Base-by-base conservation (phyloP, 1,140 invertebrate genomes). In the Drosophila ficusphila region DNA sequence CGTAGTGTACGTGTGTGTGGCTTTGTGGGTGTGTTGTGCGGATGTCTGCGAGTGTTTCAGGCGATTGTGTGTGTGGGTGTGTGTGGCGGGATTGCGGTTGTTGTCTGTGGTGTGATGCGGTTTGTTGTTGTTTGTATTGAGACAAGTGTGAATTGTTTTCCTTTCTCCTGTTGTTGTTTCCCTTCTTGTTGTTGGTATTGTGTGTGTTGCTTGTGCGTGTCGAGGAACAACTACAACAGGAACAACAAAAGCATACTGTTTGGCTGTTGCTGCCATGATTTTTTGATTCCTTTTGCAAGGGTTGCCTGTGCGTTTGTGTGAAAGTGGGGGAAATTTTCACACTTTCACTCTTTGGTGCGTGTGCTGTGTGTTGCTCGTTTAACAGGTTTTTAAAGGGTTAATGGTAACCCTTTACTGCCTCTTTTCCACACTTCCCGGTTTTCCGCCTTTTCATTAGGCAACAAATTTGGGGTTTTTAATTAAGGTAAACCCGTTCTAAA, bases 141-240 rank as follows among this genome's bases (percentile, higher is more conserved):
- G 82, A 88, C 82, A 86, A 86, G 82, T 86, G 82, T 86, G 82
- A 86, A 86, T 86, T 86, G 82, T 82, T 86, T 86, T 86, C 79
- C 82, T 88, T 74, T 71, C 68, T 34, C 34, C 34, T 76, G 65
- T 75, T 62, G 60, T 51, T 79, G 60, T 65, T 65, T 31, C 48
- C 49, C 23, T 23, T 69, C 33, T 56, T 67, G 53, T 52, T 79
- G 53, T 68, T 67, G 53, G 47, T 79, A 49, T 68, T 72, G 69
- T 74, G 47, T 44, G 58, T 58, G 65, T 68, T 67, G 49, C 65
- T 72, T 83, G 79, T 85, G 79, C 71, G 79, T 85, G 78, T 41
- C 31, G 44, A 31, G 41, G 33, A 49, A 16, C 46, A 75, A 41
- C 58, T 44, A 16, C 46, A 75, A 41, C 58, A 76, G 58, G 34